Evolutionary conservation across 2,113 vertebrate genomes (phyloP).

Genomic region (Vimba vimba): DNA sequence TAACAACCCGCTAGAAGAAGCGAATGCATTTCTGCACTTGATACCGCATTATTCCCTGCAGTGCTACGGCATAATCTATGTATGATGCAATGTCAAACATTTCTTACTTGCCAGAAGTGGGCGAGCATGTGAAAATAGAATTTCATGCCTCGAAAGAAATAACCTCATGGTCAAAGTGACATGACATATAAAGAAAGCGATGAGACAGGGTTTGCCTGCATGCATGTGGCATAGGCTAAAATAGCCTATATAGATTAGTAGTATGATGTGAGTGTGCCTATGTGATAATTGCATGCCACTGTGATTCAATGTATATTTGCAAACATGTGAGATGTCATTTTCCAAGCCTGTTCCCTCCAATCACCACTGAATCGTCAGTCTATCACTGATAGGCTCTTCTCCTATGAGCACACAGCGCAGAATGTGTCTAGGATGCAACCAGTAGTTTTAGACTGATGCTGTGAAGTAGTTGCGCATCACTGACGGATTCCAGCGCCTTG

Average conservation of each 20-base stretch:
- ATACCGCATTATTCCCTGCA: neutral
- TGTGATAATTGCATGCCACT: constrained; percentile 22
- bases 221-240: neutral
- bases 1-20: neutral
- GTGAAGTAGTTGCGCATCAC: constrained; percentile 26
- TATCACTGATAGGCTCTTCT: constrained; percentile 22
- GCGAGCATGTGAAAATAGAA: constrained; percentile 1
- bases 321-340: neutral
- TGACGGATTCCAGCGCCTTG: constrained; percentile 1
- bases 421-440: constrained; percentile 41
- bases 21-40: neutral
- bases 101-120: constrained; percentile 5
- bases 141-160: neutral
- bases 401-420: constrained; percentile 34
- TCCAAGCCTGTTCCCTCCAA: constrained; percentile 16
- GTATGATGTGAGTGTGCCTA: neutral
- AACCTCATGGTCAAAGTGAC: constrained; percentile 20
- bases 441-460: constrained; percentile 41
- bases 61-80: neutral
- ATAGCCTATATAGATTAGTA: neutral
- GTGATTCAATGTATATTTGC: neutral
- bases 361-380: constrained; percentile 12
- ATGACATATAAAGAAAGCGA: constrained; percentile 10
- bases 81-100: constrained; percentile 21
- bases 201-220: neutral